Conservation (phyloP, 2,113 vertebrate species). For the Pristiophorus japonicus region DNA sequence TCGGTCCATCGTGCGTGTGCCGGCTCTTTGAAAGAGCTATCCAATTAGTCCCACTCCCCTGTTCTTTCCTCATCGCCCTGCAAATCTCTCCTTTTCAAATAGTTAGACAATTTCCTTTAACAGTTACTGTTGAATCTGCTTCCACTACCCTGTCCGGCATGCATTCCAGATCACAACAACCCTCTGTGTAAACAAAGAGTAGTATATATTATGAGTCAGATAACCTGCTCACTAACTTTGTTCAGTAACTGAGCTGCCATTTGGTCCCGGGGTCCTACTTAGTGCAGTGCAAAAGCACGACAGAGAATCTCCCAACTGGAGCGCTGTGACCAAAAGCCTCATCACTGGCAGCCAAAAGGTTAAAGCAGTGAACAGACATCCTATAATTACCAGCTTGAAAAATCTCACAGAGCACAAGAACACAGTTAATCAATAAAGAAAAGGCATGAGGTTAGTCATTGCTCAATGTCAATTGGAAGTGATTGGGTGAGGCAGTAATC, state of each 20-base stretch:
- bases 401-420: background rate
- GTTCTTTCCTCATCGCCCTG: background rate
- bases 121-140: background rate
- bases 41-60: background rate
- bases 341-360: background rate
- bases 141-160: no score
- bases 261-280: background rate
- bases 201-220: no score
- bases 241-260: background rate
- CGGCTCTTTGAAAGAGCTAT: background rate
- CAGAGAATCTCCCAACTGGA: background rate
- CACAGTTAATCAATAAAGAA: background rate
- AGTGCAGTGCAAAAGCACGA: background rate
- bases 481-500: background rate
- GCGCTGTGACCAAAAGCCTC: background rate
- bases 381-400: background rate
- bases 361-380: slow-evolving; percentile 1
- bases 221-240: no score
- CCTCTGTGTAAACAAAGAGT: no score
- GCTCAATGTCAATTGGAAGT: background rate
- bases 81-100: background rate
- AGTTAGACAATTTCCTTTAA: background rate
- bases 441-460: background rate
- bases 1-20: no score
- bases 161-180: no score